A percentile compares a stretch with the other conserved stretches of the same genome.
Conservation (phyloP, 2,113 vertebrate genomes). For the Sturnus vulgaris region DNA sequence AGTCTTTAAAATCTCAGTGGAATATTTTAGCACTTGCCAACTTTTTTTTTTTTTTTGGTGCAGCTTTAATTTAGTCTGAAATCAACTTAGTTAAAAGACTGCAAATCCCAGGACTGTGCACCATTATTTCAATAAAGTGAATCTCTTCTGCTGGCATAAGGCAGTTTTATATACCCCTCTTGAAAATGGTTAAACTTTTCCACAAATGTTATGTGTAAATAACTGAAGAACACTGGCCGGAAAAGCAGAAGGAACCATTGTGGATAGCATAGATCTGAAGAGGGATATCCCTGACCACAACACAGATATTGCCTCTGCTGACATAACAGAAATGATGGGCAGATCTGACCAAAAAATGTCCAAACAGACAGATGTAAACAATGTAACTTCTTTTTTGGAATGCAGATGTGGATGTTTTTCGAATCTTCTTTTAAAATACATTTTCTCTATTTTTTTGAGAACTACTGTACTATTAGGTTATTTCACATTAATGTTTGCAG, state of each 20-base stretch:
- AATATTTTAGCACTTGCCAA: neutral
- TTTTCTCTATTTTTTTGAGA: neutral
- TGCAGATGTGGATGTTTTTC: neutral
- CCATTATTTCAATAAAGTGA: neutral
- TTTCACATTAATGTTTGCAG: neutral
- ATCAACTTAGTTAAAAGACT: neutral
- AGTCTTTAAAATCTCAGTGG: constrained; percentile 25
- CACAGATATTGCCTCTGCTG: neutral
- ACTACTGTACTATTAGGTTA: neutral
- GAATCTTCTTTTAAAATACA: neutral
- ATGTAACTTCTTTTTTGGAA: neutral
- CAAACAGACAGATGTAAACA: neutral
- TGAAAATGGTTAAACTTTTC: neutral
- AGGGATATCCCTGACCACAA: neutral
- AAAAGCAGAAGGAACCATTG: neutral
- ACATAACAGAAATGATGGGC: neutral
- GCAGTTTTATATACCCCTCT: neutral
- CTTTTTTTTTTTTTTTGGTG: neutral
- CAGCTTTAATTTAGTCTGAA: constrained; percentile 17
- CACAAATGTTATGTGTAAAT: neutral
- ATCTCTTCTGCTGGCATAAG: neutral
- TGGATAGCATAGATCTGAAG: neutral
- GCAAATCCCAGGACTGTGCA: neutral
- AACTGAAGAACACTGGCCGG: neutral
- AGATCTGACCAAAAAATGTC: neutral